Evolutionary conservation across 1,140 invertebrate species (phyloP).

Genomic region (Leptinotarsa lineolata): DNA sequence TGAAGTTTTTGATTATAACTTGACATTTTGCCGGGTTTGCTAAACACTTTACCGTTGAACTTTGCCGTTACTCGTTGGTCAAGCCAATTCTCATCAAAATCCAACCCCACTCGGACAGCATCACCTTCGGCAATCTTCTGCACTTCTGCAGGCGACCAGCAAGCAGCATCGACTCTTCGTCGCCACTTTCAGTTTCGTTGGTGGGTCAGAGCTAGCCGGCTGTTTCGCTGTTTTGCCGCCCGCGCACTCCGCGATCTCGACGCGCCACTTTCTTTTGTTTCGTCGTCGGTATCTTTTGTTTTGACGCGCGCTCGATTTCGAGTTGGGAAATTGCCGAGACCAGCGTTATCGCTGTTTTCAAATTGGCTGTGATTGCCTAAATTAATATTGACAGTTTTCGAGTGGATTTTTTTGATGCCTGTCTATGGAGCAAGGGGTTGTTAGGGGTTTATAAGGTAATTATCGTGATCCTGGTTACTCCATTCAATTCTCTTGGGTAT

Average conservation of each 20-base stretch:
- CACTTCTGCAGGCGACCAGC: background rate
- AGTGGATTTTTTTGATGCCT: no score
- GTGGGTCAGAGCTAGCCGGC: conserved; percentile 28
- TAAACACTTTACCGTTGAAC: no score
- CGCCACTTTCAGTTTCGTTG: conserved; percentile 31
- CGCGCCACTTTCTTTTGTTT: conserved; percentile 19
- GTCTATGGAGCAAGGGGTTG: no score
- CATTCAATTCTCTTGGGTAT: no score
- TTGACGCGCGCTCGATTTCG: conserved; percentile 1
- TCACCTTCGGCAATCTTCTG: conserved; percentile 2
- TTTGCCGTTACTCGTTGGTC: no score
- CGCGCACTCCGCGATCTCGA: conserved; percentile 21
- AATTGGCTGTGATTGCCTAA: conserved; percentile 6
- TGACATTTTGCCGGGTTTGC: no score
- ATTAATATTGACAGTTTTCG: no score
- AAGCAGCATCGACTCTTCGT: conserved; percentile 11
- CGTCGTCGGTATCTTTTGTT: background rate
- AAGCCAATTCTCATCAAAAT: background rate
- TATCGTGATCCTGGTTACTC: no score
- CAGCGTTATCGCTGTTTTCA: background rate
- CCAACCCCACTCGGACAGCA: background rate
- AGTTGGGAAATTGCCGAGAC: background rate
- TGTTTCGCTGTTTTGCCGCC: conserved; percentile 25
- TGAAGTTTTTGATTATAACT: no score
- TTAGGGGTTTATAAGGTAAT: no score